Evolutionary conservation across 2,113 vertebrate genomes (phyloP).

Genomic region (Motacilla tschutschensis): DNA sequence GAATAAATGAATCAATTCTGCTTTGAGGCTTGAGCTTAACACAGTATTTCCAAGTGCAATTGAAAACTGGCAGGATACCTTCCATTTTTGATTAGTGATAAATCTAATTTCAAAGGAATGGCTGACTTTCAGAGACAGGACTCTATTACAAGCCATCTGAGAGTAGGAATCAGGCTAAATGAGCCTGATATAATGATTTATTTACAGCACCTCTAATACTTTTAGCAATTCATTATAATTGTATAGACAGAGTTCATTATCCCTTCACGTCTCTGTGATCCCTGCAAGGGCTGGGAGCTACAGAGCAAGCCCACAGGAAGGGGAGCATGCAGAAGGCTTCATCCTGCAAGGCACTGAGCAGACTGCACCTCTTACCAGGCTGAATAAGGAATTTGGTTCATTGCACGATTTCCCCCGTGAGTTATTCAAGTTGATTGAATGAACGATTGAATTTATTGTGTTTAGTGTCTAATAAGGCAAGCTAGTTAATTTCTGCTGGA

Average conservation of each 20-base stretch:
- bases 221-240: conserved; percentile 42
- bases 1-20: neutral
- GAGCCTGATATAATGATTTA: conserved; percentile 58
- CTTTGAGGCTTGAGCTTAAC: neutral
- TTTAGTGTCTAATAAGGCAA: conserved; percentile 5
- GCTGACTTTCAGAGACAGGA: conserved; percentile 11
- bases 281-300: neutral
- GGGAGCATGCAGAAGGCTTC: neutral
- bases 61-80: conserved; percentile 15
- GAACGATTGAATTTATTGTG: conserved; percentile 20
- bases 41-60: neutral
- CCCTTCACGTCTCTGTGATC: neutral
- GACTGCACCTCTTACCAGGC: neutral
- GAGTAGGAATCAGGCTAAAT: conserved; percentile 28
- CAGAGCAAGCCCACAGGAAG: neutral
- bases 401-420: neutral
- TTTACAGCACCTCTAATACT: conserved; percentile 44
- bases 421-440: neutral
- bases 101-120: conserved; percentile 34
- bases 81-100: conserved; percentile 42
- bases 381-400: neutral
- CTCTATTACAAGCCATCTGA: conserved; percentile 34
- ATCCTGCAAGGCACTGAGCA: neutral
- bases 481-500: neutral
- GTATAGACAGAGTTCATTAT: conserved; percentile 49